Conservation (phyloP, 1,140 invertebrate species). For the Amphibalanus amphitrite region DNA sequence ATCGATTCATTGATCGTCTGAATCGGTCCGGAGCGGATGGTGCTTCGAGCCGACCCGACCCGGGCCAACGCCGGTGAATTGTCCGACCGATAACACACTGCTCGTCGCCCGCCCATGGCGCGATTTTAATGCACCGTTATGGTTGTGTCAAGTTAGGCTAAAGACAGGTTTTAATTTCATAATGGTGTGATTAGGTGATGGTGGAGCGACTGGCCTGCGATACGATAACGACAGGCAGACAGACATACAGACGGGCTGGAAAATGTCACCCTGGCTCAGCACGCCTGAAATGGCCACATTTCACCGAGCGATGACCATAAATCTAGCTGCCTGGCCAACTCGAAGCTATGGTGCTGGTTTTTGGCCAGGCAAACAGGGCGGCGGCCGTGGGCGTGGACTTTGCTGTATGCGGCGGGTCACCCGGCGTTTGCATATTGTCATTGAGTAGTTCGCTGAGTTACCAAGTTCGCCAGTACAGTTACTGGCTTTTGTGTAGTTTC, state of each 20-base stretch:
- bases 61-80: background rate
- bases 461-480: no score
- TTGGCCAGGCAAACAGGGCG: no score
- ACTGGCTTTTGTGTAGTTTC: no score
- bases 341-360: background rate
- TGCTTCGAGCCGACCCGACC: no score
- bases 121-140: background rate
- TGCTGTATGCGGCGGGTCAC: no score
- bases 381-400: no score
- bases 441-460: background rate
- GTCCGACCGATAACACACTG: background rate
- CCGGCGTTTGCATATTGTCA: background rate
- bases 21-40: background rate
- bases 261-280: background rate
- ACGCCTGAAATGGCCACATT: background rate
- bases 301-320: background rate
- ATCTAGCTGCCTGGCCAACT: background rate
- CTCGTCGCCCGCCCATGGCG: background rate
- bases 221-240: no score
- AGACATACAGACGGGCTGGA: background rate
- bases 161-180: background rate
- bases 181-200: background rate
- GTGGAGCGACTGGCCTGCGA: no score
- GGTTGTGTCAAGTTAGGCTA: background rate
- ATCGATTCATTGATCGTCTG: background rate